Evolutionary conservation across 2,888 invertebrate genomes (phyloP), one percentile per base, ranked within the genome.

Genomic region (Auanema freiburgensis): DNA sequence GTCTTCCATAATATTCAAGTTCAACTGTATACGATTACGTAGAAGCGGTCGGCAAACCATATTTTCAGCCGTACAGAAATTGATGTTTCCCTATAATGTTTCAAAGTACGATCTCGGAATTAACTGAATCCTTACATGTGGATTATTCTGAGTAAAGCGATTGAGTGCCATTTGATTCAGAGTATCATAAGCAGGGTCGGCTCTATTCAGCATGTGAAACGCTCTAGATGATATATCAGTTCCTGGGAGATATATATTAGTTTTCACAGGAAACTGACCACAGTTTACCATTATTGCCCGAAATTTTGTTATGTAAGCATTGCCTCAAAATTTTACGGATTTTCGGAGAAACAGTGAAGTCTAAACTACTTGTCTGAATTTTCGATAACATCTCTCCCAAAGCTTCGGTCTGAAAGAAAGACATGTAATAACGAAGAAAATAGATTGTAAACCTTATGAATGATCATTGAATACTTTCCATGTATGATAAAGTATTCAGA

Each of bases 61-160:
- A 64, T 77, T 77, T 59, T 75, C 74, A 25, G 76, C 77, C 18
- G 77, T 75, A 60, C 77, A 76, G 23, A 76, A 66, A 59, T 77
- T 75, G 41, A 77, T 63, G 52, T 74, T 75, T 21, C 77, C 77
- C 65, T 70, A 51, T 40, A 71, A 60, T 12, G 8, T 12, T 12
- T 14, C 12, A 21, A 12, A 24, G 5, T n/a, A 14, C 11, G 1
- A 41, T 16, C n/a, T 18, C 21, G 3, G 16, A 8, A 2, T 12
- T 42, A 23, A n/a, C 21, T 16, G 6, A 5, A 12, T 18, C 10
- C 23, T 56, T 49, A 62, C 62, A 14, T 21, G 24, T 1, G 43
- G n/a, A 43, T 63, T 63, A 2, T 52, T 25, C 3, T n/a, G 24
- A 18, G 53, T 21, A 41, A 53, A 56, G 5, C 21, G 42, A 16